These are phyloP conservation scores for Barbus barbus DNA, from an alignment of 2,113 vertebrate species.

Conservation along the genomic window DNA sequence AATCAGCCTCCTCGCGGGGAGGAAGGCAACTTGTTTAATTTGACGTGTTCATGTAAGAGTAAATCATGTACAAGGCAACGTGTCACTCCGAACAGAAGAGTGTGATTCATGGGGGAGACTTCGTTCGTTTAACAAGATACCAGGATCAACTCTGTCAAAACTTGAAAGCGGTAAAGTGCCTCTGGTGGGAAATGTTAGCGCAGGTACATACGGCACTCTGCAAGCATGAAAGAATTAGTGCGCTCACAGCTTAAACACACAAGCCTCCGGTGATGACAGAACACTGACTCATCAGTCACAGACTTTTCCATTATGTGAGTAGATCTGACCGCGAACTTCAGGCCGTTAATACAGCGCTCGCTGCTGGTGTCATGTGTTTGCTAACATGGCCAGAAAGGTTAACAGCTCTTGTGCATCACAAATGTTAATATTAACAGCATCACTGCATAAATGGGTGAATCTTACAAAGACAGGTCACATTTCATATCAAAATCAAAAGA, in stretches of 20 bases:
- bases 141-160: constrained; percentile 45
- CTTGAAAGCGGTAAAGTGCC: constrained; percentile 30
- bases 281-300: constrained; percentile 3
- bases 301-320: neutral
- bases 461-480: neutral
- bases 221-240: constrained; percentile 33
- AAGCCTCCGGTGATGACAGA: neutral
- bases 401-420: constrained; percentile 13
- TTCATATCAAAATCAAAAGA: neutral
- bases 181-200: constrained; percentile 28
- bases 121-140: constrained; percentile 37
- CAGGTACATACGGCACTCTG: constrained; percentile 12
- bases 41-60: constrained; percentile 41
- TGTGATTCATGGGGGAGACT: constrained; percentile 42
- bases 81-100: constrained; percentile 32
- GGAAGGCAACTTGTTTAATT: constrained; percentile 38
- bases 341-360: neutral
- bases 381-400: constrained; percentile 35
- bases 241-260: neutral
- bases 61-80: constrained; percentile 38
- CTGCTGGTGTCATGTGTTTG: constrained; percentile 32
- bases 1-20: constrained; percentile 41
- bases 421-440: constrained; percentile 18
- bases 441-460: neutral
- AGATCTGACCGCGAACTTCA: neutral